phyloP scores from a whole-genome alignment of 2,797 vertebrate species.

The Dallia pectoralis region DNA sequence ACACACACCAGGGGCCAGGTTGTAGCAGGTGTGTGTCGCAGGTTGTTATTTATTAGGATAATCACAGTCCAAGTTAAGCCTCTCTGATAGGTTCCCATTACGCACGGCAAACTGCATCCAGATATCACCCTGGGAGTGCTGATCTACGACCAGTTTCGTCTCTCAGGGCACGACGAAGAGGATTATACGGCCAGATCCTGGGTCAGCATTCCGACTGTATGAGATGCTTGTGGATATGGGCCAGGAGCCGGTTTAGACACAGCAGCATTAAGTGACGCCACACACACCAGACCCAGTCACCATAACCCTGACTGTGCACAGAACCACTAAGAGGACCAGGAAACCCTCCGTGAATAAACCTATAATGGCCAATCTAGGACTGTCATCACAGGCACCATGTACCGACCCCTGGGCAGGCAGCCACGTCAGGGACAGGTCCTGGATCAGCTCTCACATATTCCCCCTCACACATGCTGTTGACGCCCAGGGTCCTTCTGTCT shows the following conservation, averaged over 20 bases:
- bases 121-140: background rate
- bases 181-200: background rate
- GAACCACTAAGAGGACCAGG: background rate
- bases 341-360: background rate
- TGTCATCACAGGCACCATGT: background rate
- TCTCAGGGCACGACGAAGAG: background rate
- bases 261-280: background rate
- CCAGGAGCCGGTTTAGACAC: background rate
- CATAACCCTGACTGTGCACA: background rate
- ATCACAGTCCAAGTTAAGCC: background rate
- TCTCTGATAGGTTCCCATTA: background rate
- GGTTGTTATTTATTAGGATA: background rate
- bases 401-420: too few relatives aligned
- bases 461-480: constrained; percentile 45
- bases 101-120: background rate
- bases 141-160: background rate
- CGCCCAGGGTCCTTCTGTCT: background rate
- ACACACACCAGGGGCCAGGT: constrained; percentile 3
- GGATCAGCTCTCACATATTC: background rate
- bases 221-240: background rate
- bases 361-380: background rate
- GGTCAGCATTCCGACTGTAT: background rate
- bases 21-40: constrained; percentile 39
- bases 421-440: background rate
- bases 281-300: background rate